A percentile compares a stretch with the other conserved stretches of the same genome.
Evolutionary conservation across 1,140 invertebrate species (phyloP).

Genomic region (Calliphora vicina): DNA sequence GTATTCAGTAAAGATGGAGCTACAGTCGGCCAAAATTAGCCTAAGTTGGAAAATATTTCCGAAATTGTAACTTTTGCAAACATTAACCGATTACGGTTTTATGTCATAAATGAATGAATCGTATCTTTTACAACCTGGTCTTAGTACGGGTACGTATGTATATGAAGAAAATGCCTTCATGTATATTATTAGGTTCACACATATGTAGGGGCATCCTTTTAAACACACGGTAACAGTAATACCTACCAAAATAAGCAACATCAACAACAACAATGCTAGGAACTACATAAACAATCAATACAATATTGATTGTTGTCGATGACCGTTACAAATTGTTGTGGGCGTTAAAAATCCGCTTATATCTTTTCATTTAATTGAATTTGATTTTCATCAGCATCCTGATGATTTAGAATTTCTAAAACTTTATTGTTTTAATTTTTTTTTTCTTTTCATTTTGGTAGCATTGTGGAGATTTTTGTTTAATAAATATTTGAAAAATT

Average conservation of each 20-base stretch:
- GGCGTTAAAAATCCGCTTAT: conserved; percentile 62
- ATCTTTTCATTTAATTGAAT: conserved; percentile 34
- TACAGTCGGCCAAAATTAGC: too few relatives aligned
- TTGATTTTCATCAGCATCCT: conserved; percentile 13
- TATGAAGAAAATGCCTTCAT: too few relatives aligned
- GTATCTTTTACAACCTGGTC: too few relatives aligned
- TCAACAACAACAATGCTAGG: not conserved
- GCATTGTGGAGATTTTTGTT: not conserved
- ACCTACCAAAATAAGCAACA: too few relatives aligned
- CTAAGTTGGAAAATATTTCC: too few relatives aligned
- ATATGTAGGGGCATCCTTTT: not conserved
- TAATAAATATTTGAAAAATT: conserved; percentile 19
- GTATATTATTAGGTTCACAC: not conserved
- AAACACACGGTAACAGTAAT: too few relatives aligned
- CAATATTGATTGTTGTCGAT: conserved; percentile 30
- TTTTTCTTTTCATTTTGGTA: not conserved
- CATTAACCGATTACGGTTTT: too few relatives aligned
- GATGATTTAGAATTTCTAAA: conserved; percentile 2
- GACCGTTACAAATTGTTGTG: conserved; percentile 62
- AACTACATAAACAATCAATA: conserved; percentile 11
- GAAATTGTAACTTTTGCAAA: too few relatives aligned
- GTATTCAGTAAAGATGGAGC: too few relatives aligned
- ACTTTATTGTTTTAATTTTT: not conserved
- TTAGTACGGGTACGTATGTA: too few relatives aligned
- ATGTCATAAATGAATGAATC: too few relatives aligned